Evolutionary conservation across 2,797 vertebrate genomes (phyloP).

Genomic region (Presbytis comata): DNA sequence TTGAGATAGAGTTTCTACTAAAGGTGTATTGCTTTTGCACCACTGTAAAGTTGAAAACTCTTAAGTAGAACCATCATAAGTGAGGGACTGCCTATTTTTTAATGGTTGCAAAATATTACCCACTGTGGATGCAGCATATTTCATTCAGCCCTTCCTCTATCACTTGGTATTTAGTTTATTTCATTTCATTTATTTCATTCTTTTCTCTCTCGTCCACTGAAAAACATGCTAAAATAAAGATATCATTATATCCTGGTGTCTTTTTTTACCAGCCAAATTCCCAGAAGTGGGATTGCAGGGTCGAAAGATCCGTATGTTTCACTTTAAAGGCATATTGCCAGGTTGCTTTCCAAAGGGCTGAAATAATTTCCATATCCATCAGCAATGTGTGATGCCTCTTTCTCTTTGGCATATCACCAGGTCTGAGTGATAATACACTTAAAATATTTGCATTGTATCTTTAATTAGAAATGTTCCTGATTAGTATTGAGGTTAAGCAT

Average conservation of each 20-base stretch:
- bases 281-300: background rate
- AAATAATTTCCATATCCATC: background rate
- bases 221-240: background rate
- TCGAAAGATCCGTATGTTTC: background rate
- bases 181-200: background rate
- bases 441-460: constrained; percentile 9
- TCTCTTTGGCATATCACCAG: background rate
- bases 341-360: background rate
- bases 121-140: background rate
- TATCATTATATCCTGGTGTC: background rate
- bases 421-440: background rate
- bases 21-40: background rate
- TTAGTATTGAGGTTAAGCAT: background rate
- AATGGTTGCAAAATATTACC: background rate
- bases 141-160: background rate
- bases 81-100: background rate
- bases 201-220: background rate
- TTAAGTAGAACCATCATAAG: background rate
- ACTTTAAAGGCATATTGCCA: background rate
- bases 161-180: background rate
- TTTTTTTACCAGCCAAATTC: background rate
- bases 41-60: background rate
- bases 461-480: constrained; percentile 23
- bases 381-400: background rate
- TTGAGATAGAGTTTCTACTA: background rate